Evolutionary conservation across 1,140 invertebrate genomes (phyloP).

Genomic region (Aphaenogaster floridana): DNA sequence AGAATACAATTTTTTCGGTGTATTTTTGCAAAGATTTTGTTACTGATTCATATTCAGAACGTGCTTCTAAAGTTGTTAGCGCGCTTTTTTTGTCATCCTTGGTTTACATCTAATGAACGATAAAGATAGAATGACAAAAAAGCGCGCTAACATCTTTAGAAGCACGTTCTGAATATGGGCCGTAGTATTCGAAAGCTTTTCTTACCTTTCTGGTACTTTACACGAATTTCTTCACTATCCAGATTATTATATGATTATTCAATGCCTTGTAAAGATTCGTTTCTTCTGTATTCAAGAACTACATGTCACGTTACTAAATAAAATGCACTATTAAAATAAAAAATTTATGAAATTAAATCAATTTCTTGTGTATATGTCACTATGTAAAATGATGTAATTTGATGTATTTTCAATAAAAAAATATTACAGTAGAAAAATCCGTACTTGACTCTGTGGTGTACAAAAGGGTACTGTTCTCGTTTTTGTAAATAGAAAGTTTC

Average conservation of each 20-base stretch:
- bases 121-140: too few relatives aligned
- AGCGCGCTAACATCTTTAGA: too few relatives aligned
- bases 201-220: background rate
- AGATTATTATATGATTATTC: background rate
- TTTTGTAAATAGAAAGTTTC: background rate
- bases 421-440: background rate
- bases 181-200: background rate
- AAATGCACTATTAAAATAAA: background rate
- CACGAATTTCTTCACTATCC: background rate
- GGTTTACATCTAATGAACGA: too few relatives aligned
- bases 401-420: background rate
- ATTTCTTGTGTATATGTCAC: background rate
- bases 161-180: too few relatives aligned
- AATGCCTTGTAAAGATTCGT: background rate
- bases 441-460: background rate
- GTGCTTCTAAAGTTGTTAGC: too few relatives aligned
- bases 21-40: too few relatives aligned
- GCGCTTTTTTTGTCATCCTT: too few relatives aligned
- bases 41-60: too few relatives aligned
- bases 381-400: background rate
- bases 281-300: background rate
- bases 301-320: background rate
- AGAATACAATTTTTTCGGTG: too few relatives aligned
- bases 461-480: constrained; percentile 1
- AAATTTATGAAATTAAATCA: background rate